Evolutionary conservation across 2,888 invertebrate genomes (phyloP).

Genomic region (Xylocampa areola): DNA sequence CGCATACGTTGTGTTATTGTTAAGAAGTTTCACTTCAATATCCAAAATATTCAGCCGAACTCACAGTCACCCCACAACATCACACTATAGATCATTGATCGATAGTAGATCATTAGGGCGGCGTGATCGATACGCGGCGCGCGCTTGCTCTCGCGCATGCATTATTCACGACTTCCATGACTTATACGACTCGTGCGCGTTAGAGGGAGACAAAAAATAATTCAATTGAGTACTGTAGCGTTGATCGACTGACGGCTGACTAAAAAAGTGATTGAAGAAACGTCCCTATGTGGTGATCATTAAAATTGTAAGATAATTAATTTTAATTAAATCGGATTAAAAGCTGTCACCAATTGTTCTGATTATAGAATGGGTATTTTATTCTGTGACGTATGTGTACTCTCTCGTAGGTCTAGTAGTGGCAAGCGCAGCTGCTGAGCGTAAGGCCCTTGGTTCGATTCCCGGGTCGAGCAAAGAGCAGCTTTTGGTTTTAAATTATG

Average conservation of each 20-base stretch:
- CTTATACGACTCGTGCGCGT: slow-evolving; percentile 37
- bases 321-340: slow-evolving; percentile 3
- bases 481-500: too few species aligned
- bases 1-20: too few species aligned
- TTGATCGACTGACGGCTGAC: slow-evolving; percentile 43
- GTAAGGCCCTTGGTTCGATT: too few species aligned
- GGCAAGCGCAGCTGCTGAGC: too few species aligned
- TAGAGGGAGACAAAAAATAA: slow-evolving; percentile 47
- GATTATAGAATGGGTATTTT: too few species aligned
- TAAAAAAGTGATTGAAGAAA: slow-evolving; percentile 27
- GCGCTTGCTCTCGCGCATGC: slow-evolving; percentile 46
- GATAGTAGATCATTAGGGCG: slow-evolving; percentile 63
- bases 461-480: too few species aligned
- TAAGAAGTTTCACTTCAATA: too few species aligned
- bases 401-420: too few species aligned
- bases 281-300: slow-evolving; percentile 26
- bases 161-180: slow-evolving; percentile 47
- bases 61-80: slow-evolving; percentile 34
- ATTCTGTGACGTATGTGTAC: too few species aligned
- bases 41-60: too few species aligned
- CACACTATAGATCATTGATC: slow-evolving; percentile 56
- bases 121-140: slow-evolving; percentile 59
- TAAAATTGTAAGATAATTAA: slow-evolving; percentile 43
- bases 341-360: neutral
- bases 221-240: slow-evolving; percentile 51